phyloP scores from a whole-genome alignment of 2,888 invertebrate species.

The Rotaria macrura region DNA sequence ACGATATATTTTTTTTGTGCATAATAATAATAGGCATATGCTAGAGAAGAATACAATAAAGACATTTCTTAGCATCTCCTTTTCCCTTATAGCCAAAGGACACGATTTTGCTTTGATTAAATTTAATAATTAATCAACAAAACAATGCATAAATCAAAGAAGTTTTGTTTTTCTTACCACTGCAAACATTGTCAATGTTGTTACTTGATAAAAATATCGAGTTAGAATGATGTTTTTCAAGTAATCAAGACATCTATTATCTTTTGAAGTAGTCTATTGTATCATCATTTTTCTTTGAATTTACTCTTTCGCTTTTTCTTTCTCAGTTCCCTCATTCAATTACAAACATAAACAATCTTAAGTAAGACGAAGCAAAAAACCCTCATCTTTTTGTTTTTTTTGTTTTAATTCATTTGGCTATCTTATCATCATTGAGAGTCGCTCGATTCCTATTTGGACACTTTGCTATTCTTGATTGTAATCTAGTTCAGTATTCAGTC shows the following conservation, averaged over 20 bases:
- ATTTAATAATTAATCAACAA: not conserved
- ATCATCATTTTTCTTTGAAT: no score
- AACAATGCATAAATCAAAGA: not conserved
- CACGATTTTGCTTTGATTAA: not conserved
- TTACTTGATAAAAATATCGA: not conserved
- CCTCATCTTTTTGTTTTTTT: not conserved
- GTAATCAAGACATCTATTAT: no score
- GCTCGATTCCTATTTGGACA: not conserved
- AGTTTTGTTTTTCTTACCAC: not conserved
- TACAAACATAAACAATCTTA: not conserved
- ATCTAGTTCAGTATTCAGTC: not conserved
- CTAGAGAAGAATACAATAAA: not conserved
- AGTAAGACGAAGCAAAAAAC: not conserved
- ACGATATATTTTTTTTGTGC: not conserved
- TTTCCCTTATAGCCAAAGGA: not conserved
- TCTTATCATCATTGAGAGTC: not conserved
- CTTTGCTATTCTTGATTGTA: not conserved
- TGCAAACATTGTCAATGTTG: not conserved
- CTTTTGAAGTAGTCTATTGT: no score
- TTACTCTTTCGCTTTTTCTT: no score
- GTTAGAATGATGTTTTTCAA: no score
- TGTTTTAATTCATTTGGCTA: not conserved
- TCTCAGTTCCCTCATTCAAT: not conserved
- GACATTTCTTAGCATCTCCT: not conserved
- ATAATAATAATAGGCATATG: not conserved